Percentiles rank a stretch among this genome's conserved stretches.
phyloP scores from a whole-genome alignment of 2,888 invertebrate species.

The Willowsia nigromaculata region DNA sequence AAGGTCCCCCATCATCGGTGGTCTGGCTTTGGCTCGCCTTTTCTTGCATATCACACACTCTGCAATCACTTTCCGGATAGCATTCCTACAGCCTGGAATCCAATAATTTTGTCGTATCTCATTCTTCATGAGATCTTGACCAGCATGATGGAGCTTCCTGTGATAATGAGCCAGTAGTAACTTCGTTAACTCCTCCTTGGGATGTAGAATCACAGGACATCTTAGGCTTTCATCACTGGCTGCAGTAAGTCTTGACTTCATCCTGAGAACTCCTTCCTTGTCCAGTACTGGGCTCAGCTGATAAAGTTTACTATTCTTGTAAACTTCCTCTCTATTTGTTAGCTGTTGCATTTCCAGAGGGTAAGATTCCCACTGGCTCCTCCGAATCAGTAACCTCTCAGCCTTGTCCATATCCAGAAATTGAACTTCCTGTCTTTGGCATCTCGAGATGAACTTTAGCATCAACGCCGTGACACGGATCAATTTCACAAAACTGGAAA shows the following conservation, averaged over 20 bases:
- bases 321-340: neutral
- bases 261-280: neutral
- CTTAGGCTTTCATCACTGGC: neutral
- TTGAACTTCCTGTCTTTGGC: neutral
- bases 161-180: neutral
- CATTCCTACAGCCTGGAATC: neutral
- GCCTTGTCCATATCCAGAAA: neutral
- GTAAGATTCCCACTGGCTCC: neutral
- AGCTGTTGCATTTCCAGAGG: neutral
- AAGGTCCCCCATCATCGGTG: neutral
- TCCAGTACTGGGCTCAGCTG: neutral
- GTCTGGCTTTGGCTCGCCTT: neutral
- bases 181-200: neutral
- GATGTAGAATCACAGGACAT: neutral
- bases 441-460: neutral
- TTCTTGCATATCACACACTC: neutral
- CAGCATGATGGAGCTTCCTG: neutral
- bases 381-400: neutral
- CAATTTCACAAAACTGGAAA: neutral
- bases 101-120: neutral
- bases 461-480: neutral
- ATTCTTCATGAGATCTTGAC: neutral
- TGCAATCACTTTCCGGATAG: neutral
- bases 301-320: neutral
- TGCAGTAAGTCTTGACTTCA: neutral